Percentiles rank a stretch among this genome's conserved stretches.
These are phyloP conservation scores for Drosophila paracracens DNA, from an alignment of 2,888 invertebrate genomes.

Conservation along the genomic window DNA sequence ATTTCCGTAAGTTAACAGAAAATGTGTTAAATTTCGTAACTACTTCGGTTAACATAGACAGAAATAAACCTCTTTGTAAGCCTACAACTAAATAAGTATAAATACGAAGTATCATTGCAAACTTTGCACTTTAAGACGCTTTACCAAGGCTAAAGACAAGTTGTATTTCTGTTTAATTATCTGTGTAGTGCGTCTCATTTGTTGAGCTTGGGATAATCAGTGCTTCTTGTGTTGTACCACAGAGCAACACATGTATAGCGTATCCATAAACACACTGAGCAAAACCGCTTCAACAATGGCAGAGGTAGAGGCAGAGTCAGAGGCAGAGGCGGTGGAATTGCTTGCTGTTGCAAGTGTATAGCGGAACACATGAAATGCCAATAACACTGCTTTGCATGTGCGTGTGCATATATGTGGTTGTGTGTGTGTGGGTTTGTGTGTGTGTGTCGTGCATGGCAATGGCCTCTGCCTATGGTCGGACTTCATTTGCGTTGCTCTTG, in stretches of 20 bases:
- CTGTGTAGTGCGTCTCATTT: neutral
- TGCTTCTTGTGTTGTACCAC: neutral
- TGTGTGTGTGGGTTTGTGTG: neutral
- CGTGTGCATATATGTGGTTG: neutral
- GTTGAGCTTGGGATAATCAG: neutral
- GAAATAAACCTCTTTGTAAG: neutral
- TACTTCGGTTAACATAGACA: neutral
- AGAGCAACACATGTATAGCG: neutral
- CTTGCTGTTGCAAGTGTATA: constrained; percentile 15
- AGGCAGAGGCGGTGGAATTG: neutral
- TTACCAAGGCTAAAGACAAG: neutral
- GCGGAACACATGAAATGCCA: constrained; percentile 32
- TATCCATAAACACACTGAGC: constrained; percentile 6
- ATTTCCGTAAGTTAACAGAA: neutral
- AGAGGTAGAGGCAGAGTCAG: neutral
- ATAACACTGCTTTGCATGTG: constrained; percentile 11
- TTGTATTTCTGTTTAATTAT: neutral
- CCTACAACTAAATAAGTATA: neutral
- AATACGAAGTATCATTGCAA: neutral
- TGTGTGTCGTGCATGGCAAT: constrained; percentile 49
- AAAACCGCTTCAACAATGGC: constrained; percentile 3
- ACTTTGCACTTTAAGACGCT: neutral
- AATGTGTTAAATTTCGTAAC: neutral
- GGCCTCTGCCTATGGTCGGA: constrained; percentile 46
- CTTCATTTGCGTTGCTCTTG: constrained; percentile 66